Conservation (phyloP, 2,113 vertebrate species). For the Chionomys nivalis region DNA sequence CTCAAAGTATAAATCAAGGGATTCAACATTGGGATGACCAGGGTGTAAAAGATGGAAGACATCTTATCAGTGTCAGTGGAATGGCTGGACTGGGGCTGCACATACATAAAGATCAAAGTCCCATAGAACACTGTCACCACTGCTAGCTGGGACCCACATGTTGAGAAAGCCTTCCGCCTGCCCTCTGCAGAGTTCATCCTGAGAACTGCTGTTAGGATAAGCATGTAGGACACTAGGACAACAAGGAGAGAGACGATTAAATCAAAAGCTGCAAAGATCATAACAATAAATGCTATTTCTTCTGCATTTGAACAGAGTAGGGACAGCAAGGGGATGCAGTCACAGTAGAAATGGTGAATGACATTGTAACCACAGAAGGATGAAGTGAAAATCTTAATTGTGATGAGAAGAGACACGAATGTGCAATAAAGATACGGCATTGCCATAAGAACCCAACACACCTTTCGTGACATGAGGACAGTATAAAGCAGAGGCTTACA, state of each 20-base stretch:
- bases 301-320: background rate
- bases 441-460: background rate
- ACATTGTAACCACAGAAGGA: background rate
- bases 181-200: constrained; percentile 13
- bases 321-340: background rate
- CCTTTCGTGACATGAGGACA: background rate
- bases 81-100: background rate
- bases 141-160: background rate
- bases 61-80: background rate
- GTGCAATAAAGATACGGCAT: background rate
- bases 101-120: background rate
- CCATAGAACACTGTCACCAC: constrained; percentile 9
- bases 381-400: background rate
- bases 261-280: background rate
- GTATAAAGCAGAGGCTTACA: background rate
- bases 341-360: constrained; percentile 16
- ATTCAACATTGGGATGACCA: background rate
- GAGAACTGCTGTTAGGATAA: background rate
- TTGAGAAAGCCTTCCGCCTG: background rate
- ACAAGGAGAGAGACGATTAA: background rate
- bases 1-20: constrained; percentile 2
- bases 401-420: background rate
- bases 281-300: background rate
- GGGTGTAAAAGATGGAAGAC: background rate
- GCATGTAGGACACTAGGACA: background rate